These are phyloP conservation scores for Lampris megalopsis DNA, from an alignment of 2,113 vertebrate species.

Conservation along the genomic window DNA sequence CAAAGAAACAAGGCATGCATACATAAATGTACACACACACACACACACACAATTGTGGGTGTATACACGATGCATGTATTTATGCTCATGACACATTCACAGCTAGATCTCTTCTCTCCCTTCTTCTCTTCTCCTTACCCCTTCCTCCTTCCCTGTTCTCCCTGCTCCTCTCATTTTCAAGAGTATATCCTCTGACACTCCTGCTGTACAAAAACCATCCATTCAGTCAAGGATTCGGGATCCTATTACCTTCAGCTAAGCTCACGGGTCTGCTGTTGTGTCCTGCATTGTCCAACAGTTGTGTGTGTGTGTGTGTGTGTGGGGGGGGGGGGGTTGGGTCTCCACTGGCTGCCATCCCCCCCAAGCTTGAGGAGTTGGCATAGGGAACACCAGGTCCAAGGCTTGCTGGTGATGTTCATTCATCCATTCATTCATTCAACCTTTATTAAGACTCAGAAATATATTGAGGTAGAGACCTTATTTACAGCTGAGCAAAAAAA, in stretches of 20 bases:
- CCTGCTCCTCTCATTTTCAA: neutral
- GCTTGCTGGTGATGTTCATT: neutral
- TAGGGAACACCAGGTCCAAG: slow-evolving; percentile 1
- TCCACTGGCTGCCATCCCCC: slow-evolving; percentile 31
- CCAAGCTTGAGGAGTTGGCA: slow-evolving; percentile 38
- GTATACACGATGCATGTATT: neutral
- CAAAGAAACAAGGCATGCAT: neutral
- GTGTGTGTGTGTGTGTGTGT: slow-evolving; percentile 19
- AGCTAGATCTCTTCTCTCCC: neutral
- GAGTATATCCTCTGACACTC: neutral
- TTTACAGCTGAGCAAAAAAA: no score
- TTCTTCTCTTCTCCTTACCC: neutral
- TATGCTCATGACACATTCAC: neutral
- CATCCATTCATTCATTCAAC: no score
- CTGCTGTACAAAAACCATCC: neutral
- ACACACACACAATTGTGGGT: neutral
- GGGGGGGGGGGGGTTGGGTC: slow-evolving; percentile 6
- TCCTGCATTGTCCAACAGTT: slow-evolving; percentile 43
- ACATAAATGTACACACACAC: neutral
- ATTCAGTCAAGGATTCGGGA: slow-evolving; percentile 18
- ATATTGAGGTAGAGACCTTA: no score
- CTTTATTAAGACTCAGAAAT: no score
- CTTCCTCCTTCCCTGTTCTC: no score
- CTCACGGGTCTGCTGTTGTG: slow-evolving; percentile 32
- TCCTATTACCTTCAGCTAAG: slow-evolving; percentile 32